Base-by-base conservation (phyloP, 2,113 vertebrate genomes). In the Cynocephalus volans region DNA sequence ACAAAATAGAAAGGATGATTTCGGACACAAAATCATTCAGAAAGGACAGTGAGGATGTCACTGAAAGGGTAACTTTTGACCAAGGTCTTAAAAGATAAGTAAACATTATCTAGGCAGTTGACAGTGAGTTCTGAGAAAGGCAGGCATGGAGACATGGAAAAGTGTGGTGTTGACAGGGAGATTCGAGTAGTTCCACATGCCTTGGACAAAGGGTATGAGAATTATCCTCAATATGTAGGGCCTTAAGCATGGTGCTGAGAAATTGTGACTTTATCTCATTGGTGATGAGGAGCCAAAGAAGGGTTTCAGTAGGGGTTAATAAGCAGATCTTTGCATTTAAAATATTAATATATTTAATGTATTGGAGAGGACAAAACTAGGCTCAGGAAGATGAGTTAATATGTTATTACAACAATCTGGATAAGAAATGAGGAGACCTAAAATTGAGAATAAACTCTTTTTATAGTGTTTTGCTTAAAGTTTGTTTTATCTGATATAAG, bases 1-100 rank as follows among this genome's bases (percentile, higher is more conserved):
- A 69, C 41, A 89, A 95, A 85, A 58, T 2, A 80, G 31, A 69
- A 91, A 92, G 73, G 56, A 54, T n/a, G 18, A 72, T 58, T 90
- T 76, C 15, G 36, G 4, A 41, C 9, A 85, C 28, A 81, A 48
- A 82, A 54, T 45, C 33, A 79, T 76, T 90, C 26, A 21, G 52
- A 75, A 90, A 84, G 58, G 36, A 52, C 10, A 64, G 2, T 62
- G 24, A 93, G 19, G 33, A 41, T 3, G 80, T 72, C n/a, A 21
- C 5, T 54, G 62, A 92, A 65, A 86, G 60, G 14, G 15, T 23
- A 69, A 70, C 14, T 70, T 91, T 88, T 93, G 60, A 72, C 6
- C 1, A 36, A 33, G 2, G 8, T 62, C 58, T 93, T n/a, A 21
- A 94, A 52, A 75, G 50, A 52, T 85, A 80, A 88, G 15, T 21